Evolutionary conservation across 2,888 invertebrate genomes (phyloP), one percentile per base, ranked within the genome.

Genomic region (Lacanobia wlatinum): DNA sequence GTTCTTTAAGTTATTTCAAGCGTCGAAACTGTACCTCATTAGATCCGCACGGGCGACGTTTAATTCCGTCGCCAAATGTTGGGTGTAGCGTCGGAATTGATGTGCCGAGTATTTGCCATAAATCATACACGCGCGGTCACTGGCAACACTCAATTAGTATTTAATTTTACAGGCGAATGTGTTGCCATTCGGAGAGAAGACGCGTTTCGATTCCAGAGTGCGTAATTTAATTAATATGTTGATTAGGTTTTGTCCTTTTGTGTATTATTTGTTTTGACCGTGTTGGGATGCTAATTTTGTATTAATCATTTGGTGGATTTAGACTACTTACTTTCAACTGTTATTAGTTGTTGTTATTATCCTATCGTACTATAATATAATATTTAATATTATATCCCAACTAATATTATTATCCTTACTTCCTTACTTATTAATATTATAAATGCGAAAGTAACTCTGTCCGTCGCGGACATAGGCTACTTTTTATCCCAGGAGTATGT

Each of bases 21-120:
- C 43, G n/a, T 16, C 28, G 43, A 67, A 61, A 60, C 56, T 48
- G 68, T 53, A 38, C n/a, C 56, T 21, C 66, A 79, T 83, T 77
- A 75, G 76, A 59, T 50, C 1, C 72, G 68, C 43, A 34, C 60
- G 53, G 55, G n/a, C 74, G 67, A 70, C 56, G 76, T 82, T 73
- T 76, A 84, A 90, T 88, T 84, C 76, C 70, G 55, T 69, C 53
- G 68, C 40, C 76, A 81, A 88, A 88, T 86, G 88, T 82, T 34
- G 70, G 60, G 80, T 84, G 78, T 77, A 74, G 72, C 76, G 73
- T 53, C 72, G 62, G 68, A 70, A 79, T 56, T 65, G 65, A 84
- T 76, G 64, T 60, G 58, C 60, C 72, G 56, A 61, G 70, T 38
- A 73, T 62, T 56, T 62, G 34, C 46, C 59, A 74, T 64, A 75